Base-by-base conservation (phyloP, 2,888 invertebrate genomes). In the Ichneumoninae sp. region DNA sequence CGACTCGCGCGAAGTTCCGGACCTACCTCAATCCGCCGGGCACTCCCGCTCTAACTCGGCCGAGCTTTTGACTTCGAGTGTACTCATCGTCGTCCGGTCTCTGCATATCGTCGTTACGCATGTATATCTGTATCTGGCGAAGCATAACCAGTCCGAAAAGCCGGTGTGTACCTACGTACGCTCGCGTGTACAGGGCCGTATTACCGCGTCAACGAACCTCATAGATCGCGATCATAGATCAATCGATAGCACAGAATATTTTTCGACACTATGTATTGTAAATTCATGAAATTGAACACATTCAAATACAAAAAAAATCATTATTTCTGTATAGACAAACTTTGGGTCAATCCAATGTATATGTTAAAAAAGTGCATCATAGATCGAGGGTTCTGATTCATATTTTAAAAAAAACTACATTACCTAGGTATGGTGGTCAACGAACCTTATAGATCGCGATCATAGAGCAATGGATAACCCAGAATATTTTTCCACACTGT, bases 21-120 rank as follows among this genome's bases (percentile, higher is more conserved):
- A 83, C 83, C 83, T 83, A 57, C 79, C 83, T 75, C 83, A 79
- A 83, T 65, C 26, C 69, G 69, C 74, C 26, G 40, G 57, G 70
- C 68, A 54, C 70, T 75, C 63, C 47, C 54, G 65, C 65, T 69
- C 54, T 44, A 30, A 33, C 60, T n/a, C 60, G 60, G n/a, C 33
- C 79, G 70, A 70, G 65, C 83, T 65, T 75, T 60, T 63, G 77
- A 66, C 70, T 54, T 66, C 36, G 70, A 79, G 54, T 65, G 76
- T 76, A 76, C 76, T 76, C 66, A 63, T 52, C 76, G 36, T 66
- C 66, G 66, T 66, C 76, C 65, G 66, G 40, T 22, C 66, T 76
- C 54, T 54, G 36, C 36, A 26, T 75, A 76, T 76, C 76, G 50
- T 66, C 52, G 30, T n/a, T 54, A 52, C 66, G 66, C 66, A 54